phyloP scores from a whole-genome alignment of 2,797 vertebrate genomes.

The Erithacus rubecula region DNA sequence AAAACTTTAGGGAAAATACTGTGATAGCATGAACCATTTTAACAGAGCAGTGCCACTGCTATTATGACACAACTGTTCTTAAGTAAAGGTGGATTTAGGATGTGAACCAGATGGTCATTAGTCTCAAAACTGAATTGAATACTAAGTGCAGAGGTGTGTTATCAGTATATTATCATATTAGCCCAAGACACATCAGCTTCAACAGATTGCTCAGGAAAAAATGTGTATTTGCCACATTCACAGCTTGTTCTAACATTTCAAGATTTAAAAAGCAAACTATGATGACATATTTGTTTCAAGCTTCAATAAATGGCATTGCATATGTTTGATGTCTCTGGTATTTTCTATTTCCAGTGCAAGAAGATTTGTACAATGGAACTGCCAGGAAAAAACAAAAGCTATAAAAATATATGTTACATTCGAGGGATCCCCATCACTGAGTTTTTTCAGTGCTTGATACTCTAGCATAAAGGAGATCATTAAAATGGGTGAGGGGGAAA shows the following conservation, averaged over 20 bases:
- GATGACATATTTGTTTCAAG: slow-evolving; percentile 28
- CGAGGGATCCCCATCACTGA: not conserved
- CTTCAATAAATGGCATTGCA: slow-evolving; percentile 70
- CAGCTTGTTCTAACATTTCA: slow-evolving; percentile 6
- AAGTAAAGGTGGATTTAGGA: not conserved
- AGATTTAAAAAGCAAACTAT: slow-evolving; percentile 46
- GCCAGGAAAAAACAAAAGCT: not conserved
- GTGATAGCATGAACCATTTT: not conserved
- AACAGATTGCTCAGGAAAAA: slow-evolving; percentile 13
- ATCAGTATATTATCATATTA: not conserved
- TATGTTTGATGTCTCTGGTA: not conserved
- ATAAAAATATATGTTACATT: not conserved
- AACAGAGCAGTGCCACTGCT: not conserved
- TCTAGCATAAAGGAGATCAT: not conserved
- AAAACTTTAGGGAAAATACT: slow-evolving; percentile 7
- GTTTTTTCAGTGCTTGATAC: not conserved
- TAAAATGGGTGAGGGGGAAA: not conserved
- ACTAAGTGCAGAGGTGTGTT: not conserved
- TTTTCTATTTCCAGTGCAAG: not conserved
- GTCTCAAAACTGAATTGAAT: not conserved
- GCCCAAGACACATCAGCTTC: not conserved
- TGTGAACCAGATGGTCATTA: not conserved
- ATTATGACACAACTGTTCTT: not conserved
- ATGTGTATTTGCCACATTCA: not conserved
- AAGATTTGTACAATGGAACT: not conserved